These are phyloP conservation scores for Discoglossus pictus DNA, from an alignment of 2,797 vertebrate genomes.

Conservation along the genomic window DNA sequence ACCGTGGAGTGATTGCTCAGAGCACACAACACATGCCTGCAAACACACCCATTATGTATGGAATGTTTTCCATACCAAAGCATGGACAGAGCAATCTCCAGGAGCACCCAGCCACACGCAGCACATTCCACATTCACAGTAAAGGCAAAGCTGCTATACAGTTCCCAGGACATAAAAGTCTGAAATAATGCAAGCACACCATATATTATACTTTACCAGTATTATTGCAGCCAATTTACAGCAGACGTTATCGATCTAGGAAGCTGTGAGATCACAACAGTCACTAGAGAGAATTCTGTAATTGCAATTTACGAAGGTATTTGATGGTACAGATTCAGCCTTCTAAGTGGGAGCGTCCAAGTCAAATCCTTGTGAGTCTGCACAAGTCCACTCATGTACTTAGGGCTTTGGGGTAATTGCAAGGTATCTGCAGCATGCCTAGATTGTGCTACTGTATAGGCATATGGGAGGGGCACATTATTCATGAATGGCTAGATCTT, in stretches of 20 bases:
- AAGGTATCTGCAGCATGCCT: neutral
- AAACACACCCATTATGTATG: slow-evolving; percentile 33
- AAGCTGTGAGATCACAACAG: neutral
- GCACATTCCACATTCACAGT: too few species aligned
- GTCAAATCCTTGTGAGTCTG: neutral
- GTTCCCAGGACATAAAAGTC: too few species aligned
- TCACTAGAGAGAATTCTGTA: too few species aligned
- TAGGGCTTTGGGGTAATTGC: neutral
- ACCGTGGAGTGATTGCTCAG: slow-evolving; percentile 5
- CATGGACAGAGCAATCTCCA: neutral
- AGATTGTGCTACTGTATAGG: too few species aligned
- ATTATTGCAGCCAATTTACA: neutral
- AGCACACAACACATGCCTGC: slow-evolving; percentile 31
- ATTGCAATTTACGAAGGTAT: too few species aligned
- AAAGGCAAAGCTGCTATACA: too few species aligned
- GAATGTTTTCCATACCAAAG: slow-evolving; percentile 32
- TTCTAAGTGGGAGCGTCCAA: neutral
- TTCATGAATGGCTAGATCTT: too few species aligned
- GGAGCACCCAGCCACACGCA: neutral
- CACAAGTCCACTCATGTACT: neutral
- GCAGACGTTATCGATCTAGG: neutral
- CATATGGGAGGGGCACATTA: too few species aligned
- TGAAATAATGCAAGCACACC: too few species aligned
- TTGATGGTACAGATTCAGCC: too few species aligned
- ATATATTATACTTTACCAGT: neutral